Evolutionary conservation across 2,113 vertebrate genomes (phyloP).

Genomic region (Charadrius vociferus): DNA sequence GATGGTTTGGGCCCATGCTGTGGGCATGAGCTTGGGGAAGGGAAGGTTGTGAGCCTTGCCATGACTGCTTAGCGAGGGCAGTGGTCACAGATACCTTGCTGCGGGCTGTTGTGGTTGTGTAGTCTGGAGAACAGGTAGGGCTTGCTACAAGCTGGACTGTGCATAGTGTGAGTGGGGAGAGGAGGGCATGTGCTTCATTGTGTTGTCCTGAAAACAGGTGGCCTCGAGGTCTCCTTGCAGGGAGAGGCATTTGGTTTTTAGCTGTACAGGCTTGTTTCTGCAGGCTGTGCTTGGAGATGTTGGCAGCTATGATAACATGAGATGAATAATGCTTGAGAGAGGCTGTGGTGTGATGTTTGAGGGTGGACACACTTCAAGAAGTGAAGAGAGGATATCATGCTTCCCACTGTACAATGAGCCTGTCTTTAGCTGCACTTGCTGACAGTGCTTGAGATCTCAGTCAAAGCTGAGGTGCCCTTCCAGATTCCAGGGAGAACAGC

Average conservation of each 20-base stretch:
- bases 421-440: conserved; percentile 19
- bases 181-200: background rate
- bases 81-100: background rate
- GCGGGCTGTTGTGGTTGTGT: background rate
- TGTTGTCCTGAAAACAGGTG: background rate
- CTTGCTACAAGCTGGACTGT: background rate
- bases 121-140: background rate
- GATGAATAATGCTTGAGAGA: conserved; percentile 25
- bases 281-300: conserved; percentile 27
- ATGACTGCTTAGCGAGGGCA: background rate
- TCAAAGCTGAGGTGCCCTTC: background rate
- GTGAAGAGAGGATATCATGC: background rate
- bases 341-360: conserved; percentile 59
- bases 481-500: background rate
- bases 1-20: background rate
- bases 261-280: background rate
- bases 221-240: background rate
- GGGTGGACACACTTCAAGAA: conserved; percentile 43
- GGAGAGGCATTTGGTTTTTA: conserved; percentile 11
- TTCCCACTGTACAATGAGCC: background rate
- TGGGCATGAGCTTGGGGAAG: background rate
- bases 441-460: background rate
- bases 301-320: conserved; percentile 54
- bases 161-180: background rate
- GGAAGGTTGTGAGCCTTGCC: background rate